Base-by-base conservation (phyloP, 1,140 invertebrate species). In the Eriosoma lanigerum region DNA sequence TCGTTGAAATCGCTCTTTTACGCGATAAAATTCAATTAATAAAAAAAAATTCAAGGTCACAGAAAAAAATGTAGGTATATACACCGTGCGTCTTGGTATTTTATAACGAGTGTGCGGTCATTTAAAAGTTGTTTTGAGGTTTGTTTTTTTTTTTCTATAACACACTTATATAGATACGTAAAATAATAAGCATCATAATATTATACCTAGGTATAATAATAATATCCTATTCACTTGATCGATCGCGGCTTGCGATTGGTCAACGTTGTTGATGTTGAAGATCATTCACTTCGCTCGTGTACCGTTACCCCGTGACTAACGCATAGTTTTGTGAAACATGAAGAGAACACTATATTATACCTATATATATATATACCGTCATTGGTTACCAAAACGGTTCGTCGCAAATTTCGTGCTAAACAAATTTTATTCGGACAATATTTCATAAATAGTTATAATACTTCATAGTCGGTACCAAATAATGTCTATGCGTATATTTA, bases 241-340 rank as follows among this genome's bases (percentile, higher is more conserved):
- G 72, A 52, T 38, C 48, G 21, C 73, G 56, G 32, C 38, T 58
- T 8, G 54, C 19, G 75, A 46, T 62, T 48, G 73, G 75, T 78
- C 56, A 62, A 58, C 24, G 75, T 46, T 78, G 75, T 78, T 60
- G 75, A 78, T 48, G 38, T 78, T 78, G 75, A 78, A 78, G 75
- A 78, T 78, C 75, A 60, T 78, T 78, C 75, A 78, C 75, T 78
- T 78, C 24, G 56, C 75, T 26, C 56, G 56, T 44, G 75, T 78
- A 78, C 75, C 75, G 75, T 78, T 78, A 78, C 75, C 56, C 75
- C 56, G 17, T 60, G 75, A 78, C 75, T 60, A 62, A 78, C 75
- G 24, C 75, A 29, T 17, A 26, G n/a, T 15, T 24, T 21, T 26
- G 24, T 56, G 44, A 70, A 8, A 38, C 75, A 56, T 54, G 26